Base-by-base conservation (phyloP, 2,888 invertebrate genomes). In the Lottia scabra region DNA sequence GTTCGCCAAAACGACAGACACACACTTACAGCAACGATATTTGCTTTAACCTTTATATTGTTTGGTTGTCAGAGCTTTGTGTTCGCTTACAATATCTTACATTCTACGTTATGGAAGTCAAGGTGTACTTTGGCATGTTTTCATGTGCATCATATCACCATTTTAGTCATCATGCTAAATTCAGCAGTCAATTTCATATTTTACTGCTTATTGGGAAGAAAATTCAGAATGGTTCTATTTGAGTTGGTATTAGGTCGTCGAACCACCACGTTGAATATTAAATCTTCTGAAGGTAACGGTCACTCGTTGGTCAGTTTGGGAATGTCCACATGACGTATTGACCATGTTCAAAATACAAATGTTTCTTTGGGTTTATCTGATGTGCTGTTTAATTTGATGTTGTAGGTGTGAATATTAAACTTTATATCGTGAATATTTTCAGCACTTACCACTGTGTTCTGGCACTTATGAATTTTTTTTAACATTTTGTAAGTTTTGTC, bases 171-270 rank as follows among this genome's bases (percentile, higher is more conserved):
- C 23, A 56, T 56, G 63, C 75, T 81, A 46, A 86, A 86, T 80
- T 81, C 83, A 2, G 84, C 86, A 48, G 74, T 75, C 67, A 86
- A 86, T 80, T 85, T 86, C 70, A 68, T 84, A 62, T 78, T 86
- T 26, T 86, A 85, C 78, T 85, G 85, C 67, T 79, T 85, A 46
- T 86, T 86, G 72, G 86, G 86, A 13, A 77, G 80, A 73, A 86
- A 86, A 74, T 86, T 86, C 75, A 78, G 86, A 23, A 71, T 78
- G 70, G 80, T 83, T 23, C 81, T 85, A 23, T 62, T 76, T 19
- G 56, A 56, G 19, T 56, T 56, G 23, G 19, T 56, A 10, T 10
- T 56, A 12, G 56, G 56, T 56, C 56, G 56, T 23, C 19, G 56
- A 56, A 19, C 10, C 19, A 56, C 56, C 19, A 23, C 23, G 23